Base-by-base conservation (phyloP, 2,797 vertebrate species). In the Adelosebastes latens region DNA sequence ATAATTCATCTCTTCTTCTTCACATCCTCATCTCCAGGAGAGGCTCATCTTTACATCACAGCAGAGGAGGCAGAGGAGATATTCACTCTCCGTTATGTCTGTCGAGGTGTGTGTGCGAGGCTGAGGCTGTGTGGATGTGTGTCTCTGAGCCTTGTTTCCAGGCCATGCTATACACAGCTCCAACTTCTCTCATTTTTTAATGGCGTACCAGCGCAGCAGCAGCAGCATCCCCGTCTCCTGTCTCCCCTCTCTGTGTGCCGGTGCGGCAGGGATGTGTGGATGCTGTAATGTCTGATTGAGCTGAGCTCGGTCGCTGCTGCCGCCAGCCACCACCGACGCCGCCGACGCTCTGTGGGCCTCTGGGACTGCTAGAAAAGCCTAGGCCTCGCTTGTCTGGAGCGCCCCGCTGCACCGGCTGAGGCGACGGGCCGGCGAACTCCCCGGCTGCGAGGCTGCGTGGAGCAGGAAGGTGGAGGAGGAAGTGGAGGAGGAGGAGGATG, bases 311-410 rank as follows among this genome's bases (percentile, higher is more conserved):
- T 88, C 65, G 64, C 86, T 83, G 85, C 82, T 79, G 89, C 88
- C 71, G 72, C 85, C 72, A 68, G 90, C 88, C 66, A 74, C 85
- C 72, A 68, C 80, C 71, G 64, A 89, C 79, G 46, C 86, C 79
- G 39, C 87, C 76, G 62, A 76, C 8, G 32, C 86, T 90, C 86
- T 80, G 85, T 90, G 94, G 93, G 93, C 94, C 93, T 93, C 80
- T 87, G 91, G 92, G 92, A 95, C 91, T 88, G 89, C 89, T 85
- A 92, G 94, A 94, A 93, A 95, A 96, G 95, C 93, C 94, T 90
- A 93, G 95, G 94, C 96, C 95, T 95, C 66, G 76, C 88, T 90
- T 76, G 93, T 92, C 88, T 89, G 89, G 83, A 91, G 87, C 49
- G 53, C 77, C 89, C 88, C 62, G 80, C 89, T 77, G 73, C 74